Evolutionary conservation across 2,888 invertebrate genomes (phyloP).

Genomic region (Plagiodera versicolora): DNA sequence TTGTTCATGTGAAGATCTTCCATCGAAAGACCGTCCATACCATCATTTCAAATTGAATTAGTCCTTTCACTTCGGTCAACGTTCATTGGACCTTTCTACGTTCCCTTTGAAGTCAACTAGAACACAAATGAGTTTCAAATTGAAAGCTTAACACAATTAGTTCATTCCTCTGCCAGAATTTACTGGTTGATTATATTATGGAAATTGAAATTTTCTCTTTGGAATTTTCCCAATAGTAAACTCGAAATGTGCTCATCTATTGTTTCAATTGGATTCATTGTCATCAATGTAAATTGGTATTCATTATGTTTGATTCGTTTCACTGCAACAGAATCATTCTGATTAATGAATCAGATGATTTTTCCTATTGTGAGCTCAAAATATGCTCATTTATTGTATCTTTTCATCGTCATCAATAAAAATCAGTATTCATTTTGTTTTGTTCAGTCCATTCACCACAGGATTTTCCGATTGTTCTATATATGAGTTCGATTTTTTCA

Average conservation of each 20-base stretch:
- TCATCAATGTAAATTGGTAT: neutral
- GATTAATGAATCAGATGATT: too few relatives aligned
- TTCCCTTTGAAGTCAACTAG: conserved; percentile 4
- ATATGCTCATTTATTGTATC: too few relatives aligned
- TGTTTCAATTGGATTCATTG: neutral
- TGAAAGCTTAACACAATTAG: conserved; percentile 3
- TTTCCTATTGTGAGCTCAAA: too few relatives aligned
- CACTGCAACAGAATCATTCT: too few relatives aligned
- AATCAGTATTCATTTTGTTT: too few relatives aligned
- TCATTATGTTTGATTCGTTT: neutral
- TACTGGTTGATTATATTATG: neutral
- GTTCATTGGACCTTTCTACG: conserved; percentile 12
- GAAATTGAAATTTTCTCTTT: neutral
- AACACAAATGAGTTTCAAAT: conserved; percentile 12
- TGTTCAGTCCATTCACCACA: too few relatives aligned
- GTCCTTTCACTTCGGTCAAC: neutral
- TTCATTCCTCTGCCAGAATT: conserved; percentile 4
- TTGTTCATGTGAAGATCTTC: too few relatives aligned
- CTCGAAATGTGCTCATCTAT: neutral
- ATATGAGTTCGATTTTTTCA: conserved; percentile 50
- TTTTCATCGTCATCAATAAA: too few relatives aligned
- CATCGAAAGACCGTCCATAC: too few relatives aligned
- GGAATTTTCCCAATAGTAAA: neutral
- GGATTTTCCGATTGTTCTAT: too few relatives aligned
- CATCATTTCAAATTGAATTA: conserved; percentile 3